phyloP scores from a whole-genome alignment of 2,797 vertebrate species.

The Columba guinea region DNA sequence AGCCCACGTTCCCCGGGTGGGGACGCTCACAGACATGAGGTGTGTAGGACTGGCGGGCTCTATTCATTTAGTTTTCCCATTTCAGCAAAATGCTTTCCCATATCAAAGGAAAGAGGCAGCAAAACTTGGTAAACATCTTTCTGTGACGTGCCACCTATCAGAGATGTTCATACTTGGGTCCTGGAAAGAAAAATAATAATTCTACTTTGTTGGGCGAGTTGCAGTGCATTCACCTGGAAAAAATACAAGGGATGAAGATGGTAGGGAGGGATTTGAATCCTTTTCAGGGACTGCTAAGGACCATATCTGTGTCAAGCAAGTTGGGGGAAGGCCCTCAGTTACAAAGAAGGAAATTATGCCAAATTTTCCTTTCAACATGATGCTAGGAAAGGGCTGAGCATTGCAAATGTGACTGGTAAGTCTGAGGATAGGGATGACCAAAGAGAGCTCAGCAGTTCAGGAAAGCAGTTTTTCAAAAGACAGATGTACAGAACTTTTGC shows the following conservation, averaged over 20 bases:
- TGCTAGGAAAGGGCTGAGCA: background rate
- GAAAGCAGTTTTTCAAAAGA: background rate
- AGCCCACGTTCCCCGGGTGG: background rate
- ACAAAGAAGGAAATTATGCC: background rate
- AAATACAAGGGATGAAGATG: background rate
- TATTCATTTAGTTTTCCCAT: slow-evolving; percentile 48
- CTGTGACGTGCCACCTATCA: background rate
- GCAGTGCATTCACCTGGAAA: background rate
- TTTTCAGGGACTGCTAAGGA: background rate
- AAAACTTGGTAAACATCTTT: background rate
- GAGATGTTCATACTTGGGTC: background rate
- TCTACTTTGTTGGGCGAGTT: background rate
- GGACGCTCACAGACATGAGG: background rate
- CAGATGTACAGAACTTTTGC: background rate
- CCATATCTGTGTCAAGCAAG: background rate
- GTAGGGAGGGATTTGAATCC: background rate
- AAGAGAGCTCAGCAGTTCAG: background rate
- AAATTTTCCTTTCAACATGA: background rate
- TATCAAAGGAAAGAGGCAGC: background rate
- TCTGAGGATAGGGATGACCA: background rate
- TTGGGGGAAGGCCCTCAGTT: background rate
- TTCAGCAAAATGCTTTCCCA: slow-evolving; percentile 35
- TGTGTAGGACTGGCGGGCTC: background rate
- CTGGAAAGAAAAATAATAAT: background rate
- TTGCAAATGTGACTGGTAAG: background rate